Conservation (phyloP, 2,888 invertebrate species). For the Lymantria monacha region DNA sequence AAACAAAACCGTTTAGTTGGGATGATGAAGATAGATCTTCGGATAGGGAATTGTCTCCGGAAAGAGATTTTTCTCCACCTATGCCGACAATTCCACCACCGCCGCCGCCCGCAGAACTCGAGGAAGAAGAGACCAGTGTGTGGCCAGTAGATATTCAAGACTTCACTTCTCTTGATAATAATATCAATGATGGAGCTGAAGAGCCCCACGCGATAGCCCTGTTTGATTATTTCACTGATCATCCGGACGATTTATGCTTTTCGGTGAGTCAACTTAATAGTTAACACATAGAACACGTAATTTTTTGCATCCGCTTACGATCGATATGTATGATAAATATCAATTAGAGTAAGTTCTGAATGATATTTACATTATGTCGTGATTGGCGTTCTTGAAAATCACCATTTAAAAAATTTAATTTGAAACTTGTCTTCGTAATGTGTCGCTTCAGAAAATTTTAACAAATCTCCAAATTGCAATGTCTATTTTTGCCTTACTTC, state of each 20-base stretch:
- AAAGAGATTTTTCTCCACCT: conserved; percentile 84
- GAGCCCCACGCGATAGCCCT: conserved; percentile 89
- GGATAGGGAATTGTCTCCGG: conserved; percentile 79
- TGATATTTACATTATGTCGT: no score
- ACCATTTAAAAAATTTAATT: no score
- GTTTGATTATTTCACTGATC: conserved; percentile 88
- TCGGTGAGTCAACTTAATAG: conserved; percentile 80
- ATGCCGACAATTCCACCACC: conserved; percentile 92
- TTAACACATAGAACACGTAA: neutral
- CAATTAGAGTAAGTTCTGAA: no score
- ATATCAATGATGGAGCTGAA: conserved; percentile 44
- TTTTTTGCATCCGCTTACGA: no score
- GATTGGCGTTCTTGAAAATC: no score
- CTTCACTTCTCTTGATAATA: conserved; percentile 20
- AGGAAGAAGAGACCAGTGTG: conserved; percentile 53
- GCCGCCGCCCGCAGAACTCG: conserved; percentile 83
- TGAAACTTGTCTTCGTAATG: no score
- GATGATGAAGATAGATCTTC: conserved; percentile 56
- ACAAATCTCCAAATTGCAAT: no score
- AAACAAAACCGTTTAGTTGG: conserved; percentile 61
- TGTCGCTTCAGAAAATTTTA: no score
- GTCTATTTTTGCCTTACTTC: no score
- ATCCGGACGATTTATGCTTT: conserved; percentile 90
- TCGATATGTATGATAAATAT: no score
- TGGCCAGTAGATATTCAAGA: conserved; percentile 45